Conservation (phyloP, 1,140 invertebrate genomes). For the Cydia strobilella region DNA sequence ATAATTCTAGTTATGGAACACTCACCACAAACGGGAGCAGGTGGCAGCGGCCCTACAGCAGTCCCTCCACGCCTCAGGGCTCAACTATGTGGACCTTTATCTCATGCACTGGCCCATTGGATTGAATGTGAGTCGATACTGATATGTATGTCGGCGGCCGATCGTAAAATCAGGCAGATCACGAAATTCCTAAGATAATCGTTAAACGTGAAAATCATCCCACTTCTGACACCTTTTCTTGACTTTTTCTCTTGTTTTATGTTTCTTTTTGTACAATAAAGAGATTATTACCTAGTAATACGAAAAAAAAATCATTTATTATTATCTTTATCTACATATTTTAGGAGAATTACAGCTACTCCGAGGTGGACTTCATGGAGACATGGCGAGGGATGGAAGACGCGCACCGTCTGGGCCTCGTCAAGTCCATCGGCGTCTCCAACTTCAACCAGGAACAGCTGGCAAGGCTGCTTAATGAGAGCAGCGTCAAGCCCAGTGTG, state of each 20-base stretch:
- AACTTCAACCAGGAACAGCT: constrained; percentile 93
- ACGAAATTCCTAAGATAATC: no score
- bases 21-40: constrained; percentile 83
- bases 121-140: constrained; percentile 81
- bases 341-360: constrained; percentile 53
- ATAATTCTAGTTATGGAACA: constrained; percentile 86
- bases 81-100: constrained; percentile 92
- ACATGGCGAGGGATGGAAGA: constrained; percentile 89
- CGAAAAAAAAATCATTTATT: no score
- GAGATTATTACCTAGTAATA: no score
- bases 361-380: constrained; percentile 82
- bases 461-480: constrained; percentile 83
- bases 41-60: constrained; percentile 80
- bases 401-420: constrained; percentile 83
- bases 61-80: constrained; percentile 83
- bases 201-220: no score
- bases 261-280: no score
- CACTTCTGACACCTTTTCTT: no score
- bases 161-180: no score
- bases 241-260: no score
- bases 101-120: constrained; percentile 94
- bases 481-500: constrained; percentile 72
- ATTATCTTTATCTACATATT: no score
- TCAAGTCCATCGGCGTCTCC: constrained; percentile 90
- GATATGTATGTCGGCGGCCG: no score